Base-by-base conservation (phyloP, 1,140 invertebrate genomes). In the Adelges cooleyi region DNA sequence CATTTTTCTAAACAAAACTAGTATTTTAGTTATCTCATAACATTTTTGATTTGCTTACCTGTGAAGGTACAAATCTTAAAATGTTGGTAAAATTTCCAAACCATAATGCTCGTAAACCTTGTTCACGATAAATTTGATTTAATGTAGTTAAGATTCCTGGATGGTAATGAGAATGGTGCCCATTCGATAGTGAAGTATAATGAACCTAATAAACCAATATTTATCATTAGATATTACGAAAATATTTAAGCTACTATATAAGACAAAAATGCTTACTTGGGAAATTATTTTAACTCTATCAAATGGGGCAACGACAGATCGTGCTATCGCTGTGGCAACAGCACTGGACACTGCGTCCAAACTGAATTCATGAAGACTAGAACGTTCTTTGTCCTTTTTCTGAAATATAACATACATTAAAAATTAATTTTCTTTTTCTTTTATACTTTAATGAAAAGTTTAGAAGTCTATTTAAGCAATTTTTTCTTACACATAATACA, bases 291-390 rank as follows among this genome's bases (percentile, higher is more conserved):
- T 62, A 48, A 62, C 56, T 2, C 56, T 62, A 48, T 62, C 56
- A 62, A 62, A 62, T 9, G 56, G 56, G 22, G 56, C 56, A 62
- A 62, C 56, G 10, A 62, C 56, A 22, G 56, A 62, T 22, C 56
- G 38, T 44, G 56, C 56, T 62, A 62, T 62, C 56, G 56, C 56
- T 29, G 56, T 62, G 56, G 56, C 56, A 62, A 62, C 56, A 62
- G 56, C 56, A 62, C 56, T 62, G 56, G 56, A 62, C 42, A 62
- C 56, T 18, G 56, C 56, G 9, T 62, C 56, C 56, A 62, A 62
- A 62, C 56, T 42, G 17, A 62, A 62, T 62, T 62, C 56, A 62
- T 62, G 40, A 42, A 62, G 56, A 62, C 15, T 62, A 36, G 56
- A 62, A 11, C 56, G 42, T 62, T 33, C 42, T 48, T 33, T 46